Conservation (phyloP, 1,140 invertebrate species). For the Rhopalosiphum maidis region DNA sequence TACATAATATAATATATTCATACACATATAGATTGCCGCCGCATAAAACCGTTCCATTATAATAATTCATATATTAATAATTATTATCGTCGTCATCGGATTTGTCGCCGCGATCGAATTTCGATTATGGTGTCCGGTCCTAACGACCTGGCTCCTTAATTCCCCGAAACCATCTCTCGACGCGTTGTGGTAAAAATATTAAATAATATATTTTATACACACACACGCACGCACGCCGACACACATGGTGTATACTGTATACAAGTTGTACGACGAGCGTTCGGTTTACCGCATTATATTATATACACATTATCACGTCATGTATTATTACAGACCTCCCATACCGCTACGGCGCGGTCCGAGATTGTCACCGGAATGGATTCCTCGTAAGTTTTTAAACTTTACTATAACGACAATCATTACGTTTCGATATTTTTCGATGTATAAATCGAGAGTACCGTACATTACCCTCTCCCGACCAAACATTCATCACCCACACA, state of each 20-base stretch:
- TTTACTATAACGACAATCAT: background rate
- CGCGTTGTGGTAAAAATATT: background rate
- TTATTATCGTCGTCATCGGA: background rate
- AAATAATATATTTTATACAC: background rate
- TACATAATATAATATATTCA: background rate
- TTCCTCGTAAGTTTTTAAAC: background rate
- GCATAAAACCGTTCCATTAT: background rate
- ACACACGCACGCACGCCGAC: background rate
- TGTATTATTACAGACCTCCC: background rate
- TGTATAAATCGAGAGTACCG: background rate
- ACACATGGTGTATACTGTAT: background rate
- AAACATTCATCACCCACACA: background rate
- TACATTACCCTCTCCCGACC: background rate
- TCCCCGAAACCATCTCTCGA: background rate
- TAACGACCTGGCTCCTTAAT: background rate
- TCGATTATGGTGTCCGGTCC: conserved; percentile 17
- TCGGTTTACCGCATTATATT: conserved; percentile 16
- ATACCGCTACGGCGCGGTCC: background rate
- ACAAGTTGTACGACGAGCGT: background rate
- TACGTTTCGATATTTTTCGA: background rate
- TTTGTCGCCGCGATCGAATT: conserved; percentile 40
- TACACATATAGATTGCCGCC: background rate
- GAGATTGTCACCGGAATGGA: background rate
- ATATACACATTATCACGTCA: background rate
- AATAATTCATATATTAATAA: background rate